Evolutionary conservation across 2,113 vertebrate species (phyloP), one percentile per base, ranked within the genome.

Genomic region (Cepphus grylle): DNA sequence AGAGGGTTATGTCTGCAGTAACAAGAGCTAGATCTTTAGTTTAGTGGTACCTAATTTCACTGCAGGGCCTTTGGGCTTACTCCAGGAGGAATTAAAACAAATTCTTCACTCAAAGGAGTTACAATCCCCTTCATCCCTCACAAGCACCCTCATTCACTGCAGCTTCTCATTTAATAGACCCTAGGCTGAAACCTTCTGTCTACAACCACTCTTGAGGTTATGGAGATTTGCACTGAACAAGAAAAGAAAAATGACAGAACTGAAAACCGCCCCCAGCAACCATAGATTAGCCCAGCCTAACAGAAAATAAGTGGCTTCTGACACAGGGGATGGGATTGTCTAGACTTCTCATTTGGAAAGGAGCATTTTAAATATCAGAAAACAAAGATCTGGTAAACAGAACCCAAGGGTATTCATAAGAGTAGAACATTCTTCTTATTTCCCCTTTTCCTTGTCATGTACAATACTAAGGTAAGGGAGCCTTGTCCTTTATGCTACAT

Each of bases 101-200:
- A 71, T 66, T 72, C 42, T 80, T 86, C 70, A 70, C 58, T 16
- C 73, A 58, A 71, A 87, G n/a, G 36, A 78, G 43, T 61, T 59
- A 79, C 20, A 63, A 86, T 90, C 87, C 73, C 83, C 83, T 95
- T 91, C 52, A 81, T 49, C 62, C 74, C 92, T 82, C 81, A 93
- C 74, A 85, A 98, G 93, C 63, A 96, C 86, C 81, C 42, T 92
- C 85, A 80, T 93, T 97, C 95, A 94, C 97, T 96, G 98, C 95
- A 98, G 97, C 96, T 98, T 97, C 96, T 89, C 77, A 30, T 79
- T 94, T 93, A 81, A 82, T 71, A 94, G 86, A 87, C 56, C 47
- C 84, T 62, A 38, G 66, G 93, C 21, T 21, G 92, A 87, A 94
- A 67, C 17, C 56, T 90, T 90, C 74, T 83, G 23, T 43, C 50